phyloP scores from a whole-genome alignment of 2,888 invertebrate species.

The Eupithecia tripunctaria region DNA sequence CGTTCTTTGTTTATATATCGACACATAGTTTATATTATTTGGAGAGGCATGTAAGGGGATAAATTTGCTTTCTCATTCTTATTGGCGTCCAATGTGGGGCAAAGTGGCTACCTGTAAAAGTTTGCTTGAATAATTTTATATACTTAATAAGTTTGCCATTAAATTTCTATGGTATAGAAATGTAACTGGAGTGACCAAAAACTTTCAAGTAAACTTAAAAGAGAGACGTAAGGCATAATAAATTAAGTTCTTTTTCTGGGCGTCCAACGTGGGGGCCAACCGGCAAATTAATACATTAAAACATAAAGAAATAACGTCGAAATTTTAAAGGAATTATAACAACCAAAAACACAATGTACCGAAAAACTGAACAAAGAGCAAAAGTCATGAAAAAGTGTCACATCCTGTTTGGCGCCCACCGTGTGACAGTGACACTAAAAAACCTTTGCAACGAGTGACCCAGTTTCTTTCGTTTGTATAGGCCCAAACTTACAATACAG shows the following conservation, averaged over 20 bases:
- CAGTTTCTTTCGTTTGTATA: neutral
- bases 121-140: neutral
- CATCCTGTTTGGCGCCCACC: conserved; percentile 11
- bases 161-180: neutral
- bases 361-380: neutral
- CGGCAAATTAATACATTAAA: neutral
- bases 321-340: neutral
- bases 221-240: neutral
- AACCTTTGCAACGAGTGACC: neutral
- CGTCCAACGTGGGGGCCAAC: neutral
- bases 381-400: neutral
- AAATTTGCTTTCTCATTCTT: neutral
- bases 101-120: neutral
- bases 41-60: neutral
- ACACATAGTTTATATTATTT: neutral
- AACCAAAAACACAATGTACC: neutral
- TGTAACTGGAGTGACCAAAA: neutral
- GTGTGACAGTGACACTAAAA: conserved; percentile 3
- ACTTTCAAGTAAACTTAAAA: neutral
- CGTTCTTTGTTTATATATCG: no score
- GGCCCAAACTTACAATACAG: neutral
- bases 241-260: neutral
- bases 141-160: no score
- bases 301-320: neutral
- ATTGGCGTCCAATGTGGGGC: neutral